These are phyloP conservation scores for Trachelipus rathkii DNA, from an alignment of 1,140 invertebrate genomes.

Conservation along the genomic window DNA sequence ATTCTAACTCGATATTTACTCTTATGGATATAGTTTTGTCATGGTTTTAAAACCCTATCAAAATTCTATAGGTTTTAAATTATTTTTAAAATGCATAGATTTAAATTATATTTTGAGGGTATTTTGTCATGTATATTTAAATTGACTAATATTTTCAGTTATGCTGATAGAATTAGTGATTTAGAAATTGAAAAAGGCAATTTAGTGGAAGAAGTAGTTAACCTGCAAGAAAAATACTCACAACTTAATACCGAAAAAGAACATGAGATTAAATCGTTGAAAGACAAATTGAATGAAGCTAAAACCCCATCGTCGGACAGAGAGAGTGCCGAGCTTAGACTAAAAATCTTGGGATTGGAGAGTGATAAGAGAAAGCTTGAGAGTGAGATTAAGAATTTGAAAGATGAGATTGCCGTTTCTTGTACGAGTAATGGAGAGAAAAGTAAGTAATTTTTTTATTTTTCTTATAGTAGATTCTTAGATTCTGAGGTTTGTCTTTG, in stretches of 20 bases:
- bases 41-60: no score
- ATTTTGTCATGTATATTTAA: no score
- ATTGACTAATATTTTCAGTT: not conserved
- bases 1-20: no score
- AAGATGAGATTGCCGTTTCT: slow-evolving; percentile 32
- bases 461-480: no score
- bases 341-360: slow-evolving; percentile 2
- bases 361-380: slow-evolving; percentile 20
- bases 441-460: no score
- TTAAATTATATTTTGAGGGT: no score
- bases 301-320: not conserved
- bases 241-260: slow-evolving; percentile 48
- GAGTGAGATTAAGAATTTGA: slow-evolving; percentile 31
- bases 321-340: not conserved
- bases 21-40: no score
- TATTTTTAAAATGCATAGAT: no score
- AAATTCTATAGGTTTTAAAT: no score
- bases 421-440: slow-evolving; percentile 21
- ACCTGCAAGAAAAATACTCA: slow-evolving; percentile 51
- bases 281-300: slow-evolving; percentile 42
- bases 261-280: slow-evolving; percentile 49
- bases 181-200: slow-evolving; percentile 40
- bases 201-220: slow-evolving; percentile 52
- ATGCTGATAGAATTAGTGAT: slow-evolving; percentile 23
- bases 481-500: no score